Evolutionary conservation across 2,888 invertebrate genomes (phyloP).

Genomic region (Tryphoninae sp.): DNA sequence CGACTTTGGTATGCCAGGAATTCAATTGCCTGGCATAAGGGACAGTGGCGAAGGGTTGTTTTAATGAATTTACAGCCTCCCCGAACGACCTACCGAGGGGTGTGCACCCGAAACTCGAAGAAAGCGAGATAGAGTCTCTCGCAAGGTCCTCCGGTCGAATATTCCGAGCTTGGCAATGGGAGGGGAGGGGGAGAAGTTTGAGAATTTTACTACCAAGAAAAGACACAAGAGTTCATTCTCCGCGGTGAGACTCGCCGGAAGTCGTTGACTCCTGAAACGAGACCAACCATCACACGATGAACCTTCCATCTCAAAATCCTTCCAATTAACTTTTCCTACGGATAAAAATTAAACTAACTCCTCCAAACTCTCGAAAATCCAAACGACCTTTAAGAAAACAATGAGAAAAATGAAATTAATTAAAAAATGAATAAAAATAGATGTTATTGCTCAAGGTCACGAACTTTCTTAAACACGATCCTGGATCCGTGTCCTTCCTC

Average conservation of each 20-base stretch:
- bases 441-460: constrained; percentile 24
- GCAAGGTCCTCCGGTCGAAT: constrained; percentile 20
- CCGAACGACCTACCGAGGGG: constrained; percentile 42
- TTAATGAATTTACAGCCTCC: constrained; percentile 77
- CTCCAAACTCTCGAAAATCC: no score
- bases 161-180: constrained; percentile 9
- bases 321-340: neutral
- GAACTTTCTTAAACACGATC: constrained; percentile 23
- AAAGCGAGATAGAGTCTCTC: constrained; percentile 24
- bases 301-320: constrained; percentile 8
- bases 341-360: no score
- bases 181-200: no score
- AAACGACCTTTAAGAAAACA: neutral
- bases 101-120: neutral
- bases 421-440: neutral
- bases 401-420: neutral
- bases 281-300: neutral
- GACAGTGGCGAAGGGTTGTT: constrained; percentile 77
- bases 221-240: constrained; percentile 48
- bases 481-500: constrained; percentile 1
- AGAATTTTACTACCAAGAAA: constrained; percentile 39
- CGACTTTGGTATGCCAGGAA: constrained; percentile 72
- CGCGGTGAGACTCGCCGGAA: constrained; percentile 19
- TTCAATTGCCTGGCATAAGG: constrained; percentile 74
- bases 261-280: constrained; percentile 43